Conservation (phyloP, 2,888 invertebrate genomes). For the Pemphredon lugubris region DNA sequence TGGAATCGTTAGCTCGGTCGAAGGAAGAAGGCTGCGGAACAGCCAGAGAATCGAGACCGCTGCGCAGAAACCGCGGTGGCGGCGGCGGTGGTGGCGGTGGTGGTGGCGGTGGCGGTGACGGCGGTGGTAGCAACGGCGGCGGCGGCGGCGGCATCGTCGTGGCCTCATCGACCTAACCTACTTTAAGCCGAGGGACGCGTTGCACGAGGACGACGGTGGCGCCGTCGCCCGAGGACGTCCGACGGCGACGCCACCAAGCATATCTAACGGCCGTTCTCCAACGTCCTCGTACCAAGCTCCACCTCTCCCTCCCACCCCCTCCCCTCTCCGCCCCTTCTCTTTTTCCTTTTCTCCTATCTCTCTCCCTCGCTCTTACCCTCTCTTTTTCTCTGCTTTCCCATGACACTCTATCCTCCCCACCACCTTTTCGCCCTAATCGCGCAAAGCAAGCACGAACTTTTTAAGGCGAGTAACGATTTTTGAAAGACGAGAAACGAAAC, state of each 20-base stretch:
- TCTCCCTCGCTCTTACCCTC: not conserved
- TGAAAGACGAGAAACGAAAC: constrained; percentile 18
- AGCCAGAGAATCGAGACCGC: constrained; percentile 71
- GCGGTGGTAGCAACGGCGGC: constrained; percentile 55
- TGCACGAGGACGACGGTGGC: constrained; percentile 66
- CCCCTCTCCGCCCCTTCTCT: constrained; percentile 7
- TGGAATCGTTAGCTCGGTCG: constrained; percentile 49
- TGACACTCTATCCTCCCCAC: constrained; percentile 17
- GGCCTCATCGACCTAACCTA: constrained; percentile 79
- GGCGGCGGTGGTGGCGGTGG: constrained; percentile 48
- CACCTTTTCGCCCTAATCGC: constrained; percentile 40
- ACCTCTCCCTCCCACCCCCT: constrained; percentile 14
- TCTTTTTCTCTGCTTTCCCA: not conserved
- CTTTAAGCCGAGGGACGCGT: constrained; percentile 70
- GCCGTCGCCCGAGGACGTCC: constrained; percentile 69
- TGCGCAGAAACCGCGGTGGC: constrained; percentile 72
- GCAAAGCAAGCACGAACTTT: constrained; percentile 17
- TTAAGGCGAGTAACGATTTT: constrained; percentile 36
- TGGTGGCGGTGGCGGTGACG: constrained; percentile 46
- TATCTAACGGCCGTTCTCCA: constrained; percentile 64
- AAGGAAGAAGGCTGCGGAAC: constrained; percentile 42
- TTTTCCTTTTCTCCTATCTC: not conserved
- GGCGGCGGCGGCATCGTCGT: constrained; percentile 65
- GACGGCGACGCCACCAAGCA: constrained; percentile 61
- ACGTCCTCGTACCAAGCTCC: constrained; percentile 60